Evolutionary conservation across 1,140 invertebrate genomes (phyloP).

Genomic region (Maconellicoccus hirsutus): DNA sequence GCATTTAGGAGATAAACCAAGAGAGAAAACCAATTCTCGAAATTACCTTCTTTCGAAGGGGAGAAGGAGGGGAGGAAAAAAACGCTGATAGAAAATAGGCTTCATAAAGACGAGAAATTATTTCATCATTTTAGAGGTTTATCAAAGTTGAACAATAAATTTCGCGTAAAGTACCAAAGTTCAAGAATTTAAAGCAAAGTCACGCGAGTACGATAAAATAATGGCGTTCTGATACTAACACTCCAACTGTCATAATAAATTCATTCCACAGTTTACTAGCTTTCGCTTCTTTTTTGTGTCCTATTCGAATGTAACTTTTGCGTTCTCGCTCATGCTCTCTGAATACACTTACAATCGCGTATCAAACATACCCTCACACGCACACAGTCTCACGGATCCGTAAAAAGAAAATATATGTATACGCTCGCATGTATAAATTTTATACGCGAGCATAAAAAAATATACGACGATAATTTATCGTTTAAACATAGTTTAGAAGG

Average conservation of each 20-base stretch:
- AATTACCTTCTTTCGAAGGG: no score
- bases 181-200: conserved; percentile 17
- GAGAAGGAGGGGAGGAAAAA: not conserved
- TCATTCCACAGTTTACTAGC: conserved; percentile 12
- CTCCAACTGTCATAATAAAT: conserved; percentile 22
- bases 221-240: conserved; percentile 20
- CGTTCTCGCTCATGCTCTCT: not conserved
- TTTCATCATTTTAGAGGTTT: conserved; percentile 1
- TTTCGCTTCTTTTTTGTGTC: not conserved
- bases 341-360: not conserved
- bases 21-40: no score
- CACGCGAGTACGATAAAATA: conserved; percentile 20
- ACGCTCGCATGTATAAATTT: conserved; percentile 9
- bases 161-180: conserved; percentile 6
- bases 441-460: not conserved
- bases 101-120: not conserved
- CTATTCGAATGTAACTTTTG: not conserved
- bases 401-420: no score
- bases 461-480: conserved; percentile 9
- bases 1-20: no score
- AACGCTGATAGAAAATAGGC: not conserved
- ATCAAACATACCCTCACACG: no score
- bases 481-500: not conserved
- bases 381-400: no score
- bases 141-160: conserved; percentile 20